Conservation (phyloP, 2,113 vertebrate species). For the Chaetops frenatus region DNA sequence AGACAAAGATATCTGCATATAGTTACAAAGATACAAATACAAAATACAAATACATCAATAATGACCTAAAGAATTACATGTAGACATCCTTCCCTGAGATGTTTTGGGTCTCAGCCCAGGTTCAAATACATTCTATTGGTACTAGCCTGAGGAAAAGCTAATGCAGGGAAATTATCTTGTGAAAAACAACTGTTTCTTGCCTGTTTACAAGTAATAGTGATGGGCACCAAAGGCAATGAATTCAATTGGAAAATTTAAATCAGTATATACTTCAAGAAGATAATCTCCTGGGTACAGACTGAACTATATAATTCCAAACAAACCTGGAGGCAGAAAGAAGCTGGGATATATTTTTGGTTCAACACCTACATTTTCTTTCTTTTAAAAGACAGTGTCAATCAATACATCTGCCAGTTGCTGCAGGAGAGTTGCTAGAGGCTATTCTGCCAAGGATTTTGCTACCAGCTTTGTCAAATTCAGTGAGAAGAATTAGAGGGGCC, state of each 20-base stretch:
- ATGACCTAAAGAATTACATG: not conserved
- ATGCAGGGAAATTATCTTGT: not conserved
- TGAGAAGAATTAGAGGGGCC: not conserved
- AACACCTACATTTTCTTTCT: not conserved
- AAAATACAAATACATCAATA: not conserved
- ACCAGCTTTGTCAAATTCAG: not conserved
- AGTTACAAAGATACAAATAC: not conserved
- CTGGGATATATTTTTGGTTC: not conserved
- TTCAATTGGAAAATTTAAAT: not conserved
- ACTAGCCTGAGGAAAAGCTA: not conserved
- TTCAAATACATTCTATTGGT: not conserved
- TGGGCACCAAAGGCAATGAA: not conserved
- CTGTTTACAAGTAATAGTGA: not conserved
- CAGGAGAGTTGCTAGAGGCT: not conserved
- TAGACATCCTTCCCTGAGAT: not conserved
- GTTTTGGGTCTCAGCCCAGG: not conserved
- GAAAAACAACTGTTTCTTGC: not conserved
- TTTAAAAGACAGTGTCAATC: not conserved
- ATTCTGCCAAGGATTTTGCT: not conserved
- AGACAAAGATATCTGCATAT: not conserved
- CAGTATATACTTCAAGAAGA: not conserved
- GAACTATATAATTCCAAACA: not conserved
- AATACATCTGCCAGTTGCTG: not conserved
- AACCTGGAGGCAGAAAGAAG: not conserved
- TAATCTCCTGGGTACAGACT: not conserved